Evolutionary conservation across 2,797 vertebrate genomes (phyloP).

Genomic region (Champsocephalus esox): DNA sequence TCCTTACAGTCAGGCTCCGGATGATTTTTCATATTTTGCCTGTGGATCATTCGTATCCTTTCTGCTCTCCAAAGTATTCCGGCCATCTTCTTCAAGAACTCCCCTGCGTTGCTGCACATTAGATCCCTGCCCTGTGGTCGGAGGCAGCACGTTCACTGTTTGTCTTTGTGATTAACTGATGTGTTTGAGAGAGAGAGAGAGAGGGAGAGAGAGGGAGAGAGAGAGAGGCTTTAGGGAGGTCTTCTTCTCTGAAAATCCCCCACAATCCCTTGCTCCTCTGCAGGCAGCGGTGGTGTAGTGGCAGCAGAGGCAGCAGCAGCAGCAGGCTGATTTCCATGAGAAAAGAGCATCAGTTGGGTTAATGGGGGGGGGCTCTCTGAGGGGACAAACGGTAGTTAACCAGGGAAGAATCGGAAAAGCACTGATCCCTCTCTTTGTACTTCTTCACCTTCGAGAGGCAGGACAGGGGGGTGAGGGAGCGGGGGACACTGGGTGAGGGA

Average conservation of each 20-base stretch:
- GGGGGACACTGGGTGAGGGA: conserved; percentile 29
- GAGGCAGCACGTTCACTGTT: conserved; percentile 71
- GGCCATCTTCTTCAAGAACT: conserved; percentile 69
- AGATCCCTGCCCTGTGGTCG: conserved; percentile 60
- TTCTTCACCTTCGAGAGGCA: conserved; percentile 74
- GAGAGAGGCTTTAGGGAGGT: conserved; percentile 62
- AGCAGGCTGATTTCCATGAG: conserved; percentile 88
- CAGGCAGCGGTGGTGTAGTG: conserved; percentile 65
- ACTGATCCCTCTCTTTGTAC: conserved; percentile 81
- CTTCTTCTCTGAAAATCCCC: conserved; percentile 73
- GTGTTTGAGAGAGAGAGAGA: conserved; percentile 43
- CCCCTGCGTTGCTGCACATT: conserved; percentile 51
- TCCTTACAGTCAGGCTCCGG: conserved; percentile 13
- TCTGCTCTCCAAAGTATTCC: conserved; percentile 3
- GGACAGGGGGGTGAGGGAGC: conserved; percentile 25
- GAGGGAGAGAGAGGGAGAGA: conserved; percentile 29
- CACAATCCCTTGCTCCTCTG: conserved; percentile 82
- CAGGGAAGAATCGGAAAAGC: conserved; percentile 82
- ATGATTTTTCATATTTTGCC: conserved; percentile 37
- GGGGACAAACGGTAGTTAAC: conserved; percentile 84
- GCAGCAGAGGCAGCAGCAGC: conserved; percentile 67
- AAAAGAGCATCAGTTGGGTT: conserved; percentile 87
- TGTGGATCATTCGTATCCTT: conserved; percentile 6
- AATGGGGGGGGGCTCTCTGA: conserved; percentile 81
- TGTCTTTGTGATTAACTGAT: conserved; percentile 69